Percentiles rank a stretch among this genome's conserved stretches.
These are phyloP conservation scores for Drosophila ezoana DNA, from an alignment of 2,888 invertebrate species.

Conservation along the genomic window DNA sequence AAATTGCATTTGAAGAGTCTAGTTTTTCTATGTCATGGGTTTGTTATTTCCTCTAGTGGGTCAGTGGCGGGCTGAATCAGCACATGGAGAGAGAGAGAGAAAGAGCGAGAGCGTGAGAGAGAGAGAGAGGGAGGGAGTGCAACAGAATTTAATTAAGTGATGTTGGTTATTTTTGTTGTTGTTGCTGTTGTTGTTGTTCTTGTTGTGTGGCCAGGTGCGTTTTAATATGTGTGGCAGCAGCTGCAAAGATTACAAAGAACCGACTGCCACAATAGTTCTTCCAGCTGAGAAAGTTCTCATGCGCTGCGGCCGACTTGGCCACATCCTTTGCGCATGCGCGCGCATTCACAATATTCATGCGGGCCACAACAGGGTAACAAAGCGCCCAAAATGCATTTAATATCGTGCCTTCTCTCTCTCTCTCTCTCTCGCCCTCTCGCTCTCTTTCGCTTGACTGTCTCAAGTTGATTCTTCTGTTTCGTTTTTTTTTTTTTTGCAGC, in stretches of 20 bases:
- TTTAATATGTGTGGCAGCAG: constrained; percentile 39
- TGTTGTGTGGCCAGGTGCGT: constrained; percentile 52
- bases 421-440: neutral
- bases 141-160: constrained; percentile 54
- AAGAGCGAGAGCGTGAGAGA: constrained; percentile 2
- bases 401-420: constrained; percentile 13
- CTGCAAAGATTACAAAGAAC: constrained; percentile 45
- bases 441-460: constrained; percentile 23
- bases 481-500: constrained; percentile 62
- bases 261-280: constrained; percentile 27
- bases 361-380: constrained; percentile 35
- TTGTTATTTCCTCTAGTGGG: constrained; percentile 61
- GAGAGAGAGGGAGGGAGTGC: neutral
- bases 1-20: constrained; percentile 26
- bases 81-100: neutral
- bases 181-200: constrained; percentile 11
- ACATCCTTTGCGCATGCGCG: constrained; percentile 80
- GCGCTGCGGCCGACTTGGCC: constrained; percentile 27
- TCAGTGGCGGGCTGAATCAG: constrained; percentile 41
- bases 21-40: constrained; percentile 31
- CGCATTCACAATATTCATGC: constrained; percentile 63
- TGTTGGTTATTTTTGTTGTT: constrained; percentile 4
- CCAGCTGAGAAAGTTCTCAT: constrained; percentile 13
- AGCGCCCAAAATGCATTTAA: constrained; percentile 69
- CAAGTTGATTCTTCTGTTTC: constrained; percentile 24